Evolutionary conservation across 2,888 invertebrate genomes (phyloP), one percentile per base, ranked within the genome.

Genomic region (Lasioglossum zephyrum): DNA sequence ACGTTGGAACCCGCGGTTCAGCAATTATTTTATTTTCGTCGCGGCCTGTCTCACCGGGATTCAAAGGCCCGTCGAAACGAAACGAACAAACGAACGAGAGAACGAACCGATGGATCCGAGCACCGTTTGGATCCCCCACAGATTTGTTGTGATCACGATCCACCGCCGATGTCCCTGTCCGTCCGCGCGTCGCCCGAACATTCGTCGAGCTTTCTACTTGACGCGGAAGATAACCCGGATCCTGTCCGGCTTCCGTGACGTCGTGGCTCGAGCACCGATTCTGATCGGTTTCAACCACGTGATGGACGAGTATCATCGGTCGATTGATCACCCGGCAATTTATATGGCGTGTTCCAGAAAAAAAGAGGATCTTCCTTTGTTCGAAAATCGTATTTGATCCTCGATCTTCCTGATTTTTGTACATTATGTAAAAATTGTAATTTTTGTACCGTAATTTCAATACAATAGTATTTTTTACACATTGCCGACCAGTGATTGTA

Each of bases 131-230:
- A 70, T 60, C 39, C 39, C 60, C 83, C 74, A 79, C 73, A 79
- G 69, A 81, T 73, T 77, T 66, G 72, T 53, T 26, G 66, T 74
- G 78, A 84, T 77, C 75, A 49, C 63, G 77, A 41, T 72, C 53
- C 22, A 31, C 77, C 77, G 39, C 57, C 77, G 69, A 49, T 60
- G 81, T 60, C 60, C 66, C 75, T 63, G 89, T 53, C 22, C 53
- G 53, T 53, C 53, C 53, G 22, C 53, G 53, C 53, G 53, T 22
- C 22, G 69, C 77, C 90, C 57, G 90, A 86, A 76, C 87, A 87
- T 74, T 82, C 90, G 85, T 85, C 82, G 90, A 90, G 82, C 69
- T 90, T 90, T 89, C 86, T 87, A 89, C 89, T 89, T 88, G 77
- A 74, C 81, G 82, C 79, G 63, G 39, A 57, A 73, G 80, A 81